Base-by-base conservation (phyloP, 1,140 invertebrate species). In the Aphaenogaster ashmeadi region DNA sequence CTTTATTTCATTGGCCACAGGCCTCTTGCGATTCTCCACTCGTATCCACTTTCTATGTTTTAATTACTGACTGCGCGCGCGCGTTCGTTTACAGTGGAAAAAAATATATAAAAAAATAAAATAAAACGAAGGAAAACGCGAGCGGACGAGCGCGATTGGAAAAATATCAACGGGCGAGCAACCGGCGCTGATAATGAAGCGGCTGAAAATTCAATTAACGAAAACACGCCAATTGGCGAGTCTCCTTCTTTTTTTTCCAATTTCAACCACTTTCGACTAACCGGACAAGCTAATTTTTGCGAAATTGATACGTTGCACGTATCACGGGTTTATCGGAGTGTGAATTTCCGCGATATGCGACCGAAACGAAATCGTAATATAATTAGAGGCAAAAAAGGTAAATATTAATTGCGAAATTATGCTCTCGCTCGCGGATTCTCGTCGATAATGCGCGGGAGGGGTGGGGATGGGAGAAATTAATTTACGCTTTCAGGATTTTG, bases 221-320 rank as follows among this genome's bases (percentile, higher is more conserved):
- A 71, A 87, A 87, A 81, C 62, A 86, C 52, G 85, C 54, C 75
- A 79, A 86, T 66, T 80, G 85, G 21, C 62, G 44, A 18, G 18
- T 54, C 8, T 83, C 36, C 62, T 72, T 50, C 18, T 36, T 62
- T 86, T 78, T 86, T 60, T 87, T 69, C 15, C 47, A 56, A 72
- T 81, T 71, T 60, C 50, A 9, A 87, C 41, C 77, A 66, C 66
- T 80, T 64, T 83, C 86, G 52, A 50, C 66, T 80, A 69, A 83
- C 56, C 54, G 41, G 60, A 88, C 72, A 90, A 69, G 54, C 83
- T 86, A 90, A 88, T 89, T 89, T 89, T 87, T 85, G 50, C 74
- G 62, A 87, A 72, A 78, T 66, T 69, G 66, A 79, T 75, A 77
- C 60, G 47, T 79, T 85, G 44, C 47, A 33, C 27, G 21, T 72